Evolutionary conservation across 2,113 vertebrate species (phyloP).

Genomic region (Scopus umbretta): DNA sequence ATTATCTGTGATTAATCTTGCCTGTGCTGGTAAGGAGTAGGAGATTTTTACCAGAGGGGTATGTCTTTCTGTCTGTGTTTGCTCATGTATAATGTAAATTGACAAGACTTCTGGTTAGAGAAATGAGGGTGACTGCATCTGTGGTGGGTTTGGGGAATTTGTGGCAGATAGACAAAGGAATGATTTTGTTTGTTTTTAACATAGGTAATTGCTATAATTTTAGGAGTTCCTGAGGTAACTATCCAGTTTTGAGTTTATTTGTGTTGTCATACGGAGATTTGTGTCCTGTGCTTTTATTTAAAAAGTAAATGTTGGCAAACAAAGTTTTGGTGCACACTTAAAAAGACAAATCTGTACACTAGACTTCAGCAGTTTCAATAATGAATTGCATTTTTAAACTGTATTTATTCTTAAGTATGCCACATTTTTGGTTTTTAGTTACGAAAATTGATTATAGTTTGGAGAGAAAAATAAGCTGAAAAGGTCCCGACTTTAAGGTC

Average conservation of each 20-base stretch:
- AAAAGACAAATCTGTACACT: not conserved
- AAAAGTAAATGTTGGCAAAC: not conserved
- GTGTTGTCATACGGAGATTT: not conserved
- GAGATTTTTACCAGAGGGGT: conserved; percentile 18
- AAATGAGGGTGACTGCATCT: not conserved
- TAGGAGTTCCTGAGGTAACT: not conserved
- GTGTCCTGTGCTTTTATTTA: not conserved
- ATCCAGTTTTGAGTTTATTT: not conserved
- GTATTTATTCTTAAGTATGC: not conserved
- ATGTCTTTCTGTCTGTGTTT: not conserved
- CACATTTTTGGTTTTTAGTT: rapidly evolving
- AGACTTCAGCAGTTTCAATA: not conserved
- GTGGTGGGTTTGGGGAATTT: not conserved
- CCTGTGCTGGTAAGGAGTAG: not conserved
- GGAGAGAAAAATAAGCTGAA: not conserved
- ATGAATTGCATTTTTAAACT: not conserved
- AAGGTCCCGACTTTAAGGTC: not conserved
- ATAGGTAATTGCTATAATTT: not conserved
- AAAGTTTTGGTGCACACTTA: not conserved
- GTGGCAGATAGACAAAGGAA: not conserved
- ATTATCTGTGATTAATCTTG: conserved; percentile 43
- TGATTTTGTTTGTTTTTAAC: not conserved
- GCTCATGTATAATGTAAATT: not conserved
- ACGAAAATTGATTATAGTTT: not conserved
- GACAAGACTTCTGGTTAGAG: not conserved